A percentile compares a stretch with the other conserved stretches of the same genome.
Evolutionary conservation across 2,113 vertebrate genomes (phyloP).

Genomic region (Oreochromis niloticus): DNA sequence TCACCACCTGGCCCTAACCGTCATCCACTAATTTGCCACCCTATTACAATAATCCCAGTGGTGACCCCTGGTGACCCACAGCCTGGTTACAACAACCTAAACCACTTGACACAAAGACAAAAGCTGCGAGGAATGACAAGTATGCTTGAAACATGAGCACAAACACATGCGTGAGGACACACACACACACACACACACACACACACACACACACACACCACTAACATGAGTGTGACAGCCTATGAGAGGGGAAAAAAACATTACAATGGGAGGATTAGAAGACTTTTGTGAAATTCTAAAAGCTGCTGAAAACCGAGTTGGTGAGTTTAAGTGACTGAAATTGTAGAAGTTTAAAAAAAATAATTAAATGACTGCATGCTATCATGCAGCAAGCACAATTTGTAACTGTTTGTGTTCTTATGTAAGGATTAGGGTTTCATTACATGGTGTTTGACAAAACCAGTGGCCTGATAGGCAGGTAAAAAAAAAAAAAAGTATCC

Average conservation of each 20-base stretch:
- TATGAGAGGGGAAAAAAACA: neutral
- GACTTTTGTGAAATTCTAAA: slow-evolving; percentile 46
- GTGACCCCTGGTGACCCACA: slow-evolving; percentile 50
- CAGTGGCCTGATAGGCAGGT: neutral
- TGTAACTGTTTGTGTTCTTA: neutral
- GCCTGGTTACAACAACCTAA: slow-evolving; percentile 20
- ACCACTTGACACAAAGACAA: slow-evolving; percentile 49
- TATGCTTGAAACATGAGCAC: slow-evolving; percentile 34
- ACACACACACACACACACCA: neutral
- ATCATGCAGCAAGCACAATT: neutral
- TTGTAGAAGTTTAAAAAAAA: neutral
- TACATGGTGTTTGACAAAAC: neutral
- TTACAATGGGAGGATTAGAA: slow-evolving; percentile 48
- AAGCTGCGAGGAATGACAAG: slow-evolving; percentile 62
- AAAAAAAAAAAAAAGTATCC: neutral
- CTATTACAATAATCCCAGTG: slow-evolving; percentile 51
- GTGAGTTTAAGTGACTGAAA: neutral
- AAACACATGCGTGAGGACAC: neutral
- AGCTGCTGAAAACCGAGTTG: neutral
- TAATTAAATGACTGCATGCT: neutral
- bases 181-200: neutral
- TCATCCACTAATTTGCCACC: slow-evolving; percentile 27
- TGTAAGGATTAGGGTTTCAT: neutral
- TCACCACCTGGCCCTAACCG: neutral
- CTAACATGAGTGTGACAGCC: neutral